phyloP scores from a whole-genome alignment of 2,113 vertebrate species.

The Athene noctua region DNA sequence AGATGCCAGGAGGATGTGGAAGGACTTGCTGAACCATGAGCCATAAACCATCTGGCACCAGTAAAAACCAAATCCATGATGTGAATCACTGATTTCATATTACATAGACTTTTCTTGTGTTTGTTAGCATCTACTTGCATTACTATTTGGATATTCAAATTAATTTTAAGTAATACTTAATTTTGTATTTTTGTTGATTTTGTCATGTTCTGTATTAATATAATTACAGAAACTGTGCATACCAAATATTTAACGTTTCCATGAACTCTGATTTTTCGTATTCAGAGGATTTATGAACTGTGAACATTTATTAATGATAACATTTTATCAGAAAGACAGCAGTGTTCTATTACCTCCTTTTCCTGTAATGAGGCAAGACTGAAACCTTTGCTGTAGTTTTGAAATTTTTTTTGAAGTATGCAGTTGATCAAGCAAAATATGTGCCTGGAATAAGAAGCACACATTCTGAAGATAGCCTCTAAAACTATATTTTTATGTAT shows the following conservation, averaged over 20 bases:
- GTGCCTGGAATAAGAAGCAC: neutral
- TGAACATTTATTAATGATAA: neutral
- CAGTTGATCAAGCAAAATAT: neutral
- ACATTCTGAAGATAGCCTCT: neutral
- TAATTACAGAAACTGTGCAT: neutral
- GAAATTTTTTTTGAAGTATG: neutral
- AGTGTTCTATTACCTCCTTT: neutral
- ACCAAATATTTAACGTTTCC: neutral
- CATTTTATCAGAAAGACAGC: neutral
- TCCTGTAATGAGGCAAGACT: neutral
- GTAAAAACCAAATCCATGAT: neutral
- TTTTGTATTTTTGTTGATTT: too few relatives aligned
- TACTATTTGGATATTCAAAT: neutral
- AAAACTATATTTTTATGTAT: neutral
- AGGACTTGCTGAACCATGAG: neutral
- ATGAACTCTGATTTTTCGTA: neutral
- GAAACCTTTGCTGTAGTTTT: neutral
- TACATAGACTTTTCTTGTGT: neutral
- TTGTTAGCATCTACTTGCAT: neutral
- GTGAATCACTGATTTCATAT: neutral
- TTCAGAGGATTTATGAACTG: neutral
- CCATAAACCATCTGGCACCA: neutral
- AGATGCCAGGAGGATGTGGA: neutral
- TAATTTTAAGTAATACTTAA: neutral
- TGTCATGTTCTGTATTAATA: neutral